These are phyloP conservation scores for Gisinianus flammeolus DNA, from an alignment of 2,888 invertebrate species.

Conservation along the genomic window DNA sequence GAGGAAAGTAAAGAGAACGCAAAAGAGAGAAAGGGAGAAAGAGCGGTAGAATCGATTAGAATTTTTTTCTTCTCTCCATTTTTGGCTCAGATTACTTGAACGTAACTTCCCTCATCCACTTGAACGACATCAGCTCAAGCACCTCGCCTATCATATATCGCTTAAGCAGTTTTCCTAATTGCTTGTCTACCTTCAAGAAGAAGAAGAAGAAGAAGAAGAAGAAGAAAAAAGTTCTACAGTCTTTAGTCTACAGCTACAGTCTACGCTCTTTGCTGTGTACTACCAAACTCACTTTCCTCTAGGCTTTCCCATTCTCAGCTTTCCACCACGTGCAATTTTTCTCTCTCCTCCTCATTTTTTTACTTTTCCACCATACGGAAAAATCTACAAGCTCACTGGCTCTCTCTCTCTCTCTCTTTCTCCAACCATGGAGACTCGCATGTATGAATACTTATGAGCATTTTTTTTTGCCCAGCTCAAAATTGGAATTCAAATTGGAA, in stretches of 20 bases:
- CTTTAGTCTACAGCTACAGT: no score
- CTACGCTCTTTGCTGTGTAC: neutral
- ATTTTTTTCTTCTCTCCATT: no score
- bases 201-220: no score
- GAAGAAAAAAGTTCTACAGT: no score
- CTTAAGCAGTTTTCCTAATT: conserved; percentile 12
- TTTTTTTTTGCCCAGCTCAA: neutral
- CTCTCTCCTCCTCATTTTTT: neutral
- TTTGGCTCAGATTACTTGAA: neutral
- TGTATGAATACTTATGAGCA: neutral
- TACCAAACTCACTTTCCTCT: no score
- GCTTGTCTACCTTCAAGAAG: neutral
- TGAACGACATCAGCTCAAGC: neutral
- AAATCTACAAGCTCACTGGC: neutral
- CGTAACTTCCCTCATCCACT: neutral
- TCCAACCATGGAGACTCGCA: neutral
- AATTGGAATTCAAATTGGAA: conserved; percentile 1
- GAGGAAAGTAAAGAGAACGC: no score
- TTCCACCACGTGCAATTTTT: no score
- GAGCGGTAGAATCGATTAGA: neutral
- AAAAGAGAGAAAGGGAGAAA: no score
- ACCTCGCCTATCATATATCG: conserved; percentile 4
- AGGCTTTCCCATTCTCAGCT: no score
- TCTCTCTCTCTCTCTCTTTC: neutral
- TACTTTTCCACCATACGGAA: neutral